A percentile compares a stretch with the other conserved stretches of the same genome.
Evolutionary conservation across 1,140 invertebrate genomes (phyloP).

Genomic region (Drosophila melanica): DNA sequence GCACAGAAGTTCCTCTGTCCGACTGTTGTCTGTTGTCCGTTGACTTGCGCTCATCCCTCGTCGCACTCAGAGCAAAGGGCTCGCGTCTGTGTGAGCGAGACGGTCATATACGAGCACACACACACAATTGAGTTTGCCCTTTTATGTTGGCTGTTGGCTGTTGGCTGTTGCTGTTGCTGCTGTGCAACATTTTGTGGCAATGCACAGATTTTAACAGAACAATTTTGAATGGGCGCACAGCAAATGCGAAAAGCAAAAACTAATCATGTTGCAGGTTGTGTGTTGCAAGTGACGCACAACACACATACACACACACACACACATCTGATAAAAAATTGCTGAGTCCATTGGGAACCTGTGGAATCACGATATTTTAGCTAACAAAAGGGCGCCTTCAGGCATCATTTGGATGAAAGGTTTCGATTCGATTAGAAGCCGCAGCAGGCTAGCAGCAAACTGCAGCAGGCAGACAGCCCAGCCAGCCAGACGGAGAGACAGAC

Average conservation of each 20-base stretch:
- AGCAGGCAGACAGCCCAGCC: slow-evolving; percentile 45
- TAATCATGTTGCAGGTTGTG: slow-evolving; percentile 65
- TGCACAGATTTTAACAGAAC: slow-evolving; percentile 80
- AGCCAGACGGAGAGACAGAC: neutral
- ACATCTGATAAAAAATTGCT: slow-evolving; percentile 42
- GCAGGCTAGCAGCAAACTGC: slow-evolving; percentile 74
- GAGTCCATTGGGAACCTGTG: too few species aligned
- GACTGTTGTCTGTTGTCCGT: neutral
- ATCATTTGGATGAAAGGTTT: slow-evolving; percentile 82
- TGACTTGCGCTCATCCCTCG: neutral
- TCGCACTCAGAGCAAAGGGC: neutral
- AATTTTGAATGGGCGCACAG: slow-evolving; percentile 68
- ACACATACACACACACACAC: slow-evolving; percentile 14
- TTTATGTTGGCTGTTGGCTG: slow-evolving; percentile 61
- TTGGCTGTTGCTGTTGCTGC: slow-evolving; percentile 34
- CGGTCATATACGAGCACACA: neutral
- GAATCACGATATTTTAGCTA: slow-evolving; percentile 73
- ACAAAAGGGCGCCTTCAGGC: slow-evolving; percentile 73
- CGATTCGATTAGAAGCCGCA: slow-evolving; percentile 83
- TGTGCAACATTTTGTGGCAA: slow-evolving; percentile 75
- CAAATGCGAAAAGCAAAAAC: neutral
- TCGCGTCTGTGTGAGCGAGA: slow-evolving; percentile 20
- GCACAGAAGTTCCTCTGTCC: too few species aligned
- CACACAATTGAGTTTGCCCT: slow-evolving; percentile 19
- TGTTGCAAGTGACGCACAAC: slow-evolving; percentile 22